Base-by-base conservation (phyloP, 2,797 vertebrate species). In the Clarias fuscus region DNA sequence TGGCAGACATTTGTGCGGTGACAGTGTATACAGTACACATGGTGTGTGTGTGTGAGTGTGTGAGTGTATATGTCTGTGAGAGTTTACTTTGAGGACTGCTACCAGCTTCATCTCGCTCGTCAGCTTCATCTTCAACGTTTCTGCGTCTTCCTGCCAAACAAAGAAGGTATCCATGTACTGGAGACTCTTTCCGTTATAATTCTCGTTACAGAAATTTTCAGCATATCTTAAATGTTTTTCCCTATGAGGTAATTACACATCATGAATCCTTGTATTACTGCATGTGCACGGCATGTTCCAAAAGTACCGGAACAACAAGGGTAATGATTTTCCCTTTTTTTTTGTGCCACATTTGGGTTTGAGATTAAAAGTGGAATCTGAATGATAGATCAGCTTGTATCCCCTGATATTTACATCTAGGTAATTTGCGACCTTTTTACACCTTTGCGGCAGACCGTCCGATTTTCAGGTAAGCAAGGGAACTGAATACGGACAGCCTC, bases 61-160 rank as follows among this genome's bases (percentile, higher is more conserved):
- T 67, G n/a, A 14, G 62, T n/a, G 62, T 56, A 5, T 4, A 18
- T 37, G 18, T 27, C 6, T 33, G 11, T 20, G 18, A 68, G 37
- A 18, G 40, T 71, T 91, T 91, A 95, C 94, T 94, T 94, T 93
- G 8, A 95, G 86, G 18, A 87, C 65, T 70, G 92, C 89, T 71
- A 91, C 43, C 30, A 84, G 37, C 2, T 89, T 89, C 84, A 81
- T 90, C 87, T 92, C 91, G 85, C 76, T 84, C 2, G 83, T 90
- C 86, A 94, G 85, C 71, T 92, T 84, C 77, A 89, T 91, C 86
- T 62, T 93, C 79, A 94, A 77, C 10, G 78, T 88, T 82, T 94
- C 94, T 3, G 86, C 92, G 53, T 91, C 88, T 86, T 89, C 91
- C 95, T 96, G 90, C 77, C 62, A 84, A 61, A 68, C 53, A 87